phyloP scores from a whole-genome alignment of 2,113 vertebrate genomes.

The Patagioenas fasciata region DNA sequence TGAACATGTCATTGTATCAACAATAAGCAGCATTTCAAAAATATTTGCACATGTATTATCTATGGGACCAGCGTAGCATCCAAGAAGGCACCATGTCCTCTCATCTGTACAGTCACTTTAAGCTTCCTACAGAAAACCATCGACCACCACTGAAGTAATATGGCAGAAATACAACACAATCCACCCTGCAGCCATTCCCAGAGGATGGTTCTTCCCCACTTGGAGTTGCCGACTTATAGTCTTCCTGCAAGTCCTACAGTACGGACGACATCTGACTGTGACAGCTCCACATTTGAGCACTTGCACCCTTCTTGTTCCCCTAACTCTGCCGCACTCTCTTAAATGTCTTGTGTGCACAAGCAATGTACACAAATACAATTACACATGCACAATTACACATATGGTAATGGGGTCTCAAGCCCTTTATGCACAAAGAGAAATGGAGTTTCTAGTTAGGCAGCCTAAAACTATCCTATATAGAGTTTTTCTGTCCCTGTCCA shows the following conservation, averaged over 20 bases:
- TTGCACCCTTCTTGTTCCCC: neutral
- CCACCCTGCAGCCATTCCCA: neutral
- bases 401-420: neutral
- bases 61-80: neutral
- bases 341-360: neutral
- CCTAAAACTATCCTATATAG: neutral
- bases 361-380: neutral
- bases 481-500: neutral
- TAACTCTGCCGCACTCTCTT: neutral
- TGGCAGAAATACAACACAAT: neutral
- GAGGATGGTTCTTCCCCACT: neutral
- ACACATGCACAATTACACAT: neutral
- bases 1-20: neutral
- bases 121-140: neutral
- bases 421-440: neutral
- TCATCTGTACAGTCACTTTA: neutral
- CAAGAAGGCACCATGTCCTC: neutral
- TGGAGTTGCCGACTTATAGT: neutral
- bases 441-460: neutral
- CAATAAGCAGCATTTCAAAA: neutral
- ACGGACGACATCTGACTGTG: fast-evolving
- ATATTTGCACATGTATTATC: neutral
- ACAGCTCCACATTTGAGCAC: neutral
- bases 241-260: neutral
- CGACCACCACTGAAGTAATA: neutral